phyloP scores from a whole-genome alignment of 2,888 invertebrate genomes.

The Iphiclides podalirius region DNA sequence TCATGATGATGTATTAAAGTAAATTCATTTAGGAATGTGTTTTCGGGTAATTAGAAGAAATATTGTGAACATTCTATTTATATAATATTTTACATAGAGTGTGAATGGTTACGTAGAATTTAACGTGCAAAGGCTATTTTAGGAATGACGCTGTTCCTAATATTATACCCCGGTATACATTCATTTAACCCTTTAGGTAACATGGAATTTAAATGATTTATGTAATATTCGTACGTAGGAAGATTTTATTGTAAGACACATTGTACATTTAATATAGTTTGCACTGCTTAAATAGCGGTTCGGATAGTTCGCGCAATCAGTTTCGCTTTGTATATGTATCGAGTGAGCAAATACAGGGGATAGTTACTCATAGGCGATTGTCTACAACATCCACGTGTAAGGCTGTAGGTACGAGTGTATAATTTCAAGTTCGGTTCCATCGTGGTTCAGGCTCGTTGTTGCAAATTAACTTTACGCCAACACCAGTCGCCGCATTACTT shows the following conservation, averaged over 20 bases:
- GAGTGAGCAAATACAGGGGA: slow-evolving; percentile 9
- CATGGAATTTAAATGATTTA: slow-evolving; percentile 12
- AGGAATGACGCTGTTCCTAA: not conserved
- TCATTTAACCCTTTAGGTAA: slow-evolving; percentile 9
- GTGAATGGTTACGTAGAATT: not conserved
- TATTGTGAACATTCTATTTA: too few species aligned
- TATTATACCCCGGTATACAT: not conserved
- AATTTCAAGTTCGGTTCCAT: slow-evolving; percentile 38
- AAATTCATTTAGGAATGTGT: too few species aligned
- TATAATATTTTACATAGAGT: not conserved
- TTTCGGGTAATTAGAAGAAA: too few species aligned
- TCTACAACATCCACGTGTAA: slow-evolving; percentile 45
- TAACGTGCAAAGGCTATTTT: not conserved
- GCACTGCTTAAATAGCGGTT: not conserved
- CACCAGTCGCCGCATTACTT: too few species aligned
- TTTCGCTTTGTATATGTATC: not conserved
- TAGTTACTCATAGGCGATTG: slow-evolving; percentile 41
- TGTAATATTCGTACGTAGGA: not conserved
- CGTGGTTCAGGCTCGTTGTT: too few species aligned
- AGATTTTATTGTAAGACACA: not conserved
- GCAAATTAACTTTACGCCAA: too few species aligned
- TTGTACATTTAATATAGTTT: not conserved
- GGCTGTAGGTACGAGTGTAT: slow-evolving; percentile 39
- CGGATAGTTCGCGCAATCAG: not conserved
- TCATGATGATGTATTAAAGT: too few species aligned